A percentile compares a stretch with the other conserved stretches of the same genome.
These are phyloP conservation scores for Naso thynnoides DNA, from an alignment of 2,797 vertebrate genomes.

Conservation along the genomic window DNA sequence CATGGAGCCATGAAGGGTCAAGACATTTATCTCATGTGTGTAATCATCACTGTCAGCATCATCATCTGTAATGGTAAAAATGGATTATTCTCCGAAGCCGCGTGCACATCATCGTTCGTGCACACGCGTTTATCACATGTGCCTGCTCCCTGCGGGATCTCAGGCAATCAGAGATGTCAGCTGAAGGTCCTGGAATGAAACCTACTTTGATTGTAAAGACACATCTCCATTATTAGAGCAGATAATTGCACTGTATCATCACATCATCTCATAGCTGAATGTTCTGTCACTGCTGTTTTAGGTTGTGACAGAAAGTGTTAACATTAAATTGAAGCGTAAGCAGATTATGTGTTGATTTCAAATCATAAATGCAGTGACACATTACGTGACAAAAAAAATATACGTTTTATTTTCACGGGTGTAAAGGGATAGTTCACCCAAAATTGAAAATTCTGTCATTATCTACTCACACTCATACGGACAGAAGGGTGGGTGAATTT, in stretches of 20 bases:
- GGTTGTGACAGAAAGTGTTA: constrained; percentile 24
- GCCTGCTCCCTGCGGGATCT: constrained; percentile 21
- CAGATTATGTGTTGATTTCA: constrained; percentile 11
- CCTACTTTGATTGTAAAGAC: constrained; percentile 53
- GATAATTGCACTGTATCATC: constrained; percentile 60
- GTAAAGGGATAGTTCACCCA: too few species aligned
- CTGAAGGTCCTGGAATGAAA: constrained; percentile 47
- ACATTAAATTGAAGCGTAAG: constrained; percentile 1
- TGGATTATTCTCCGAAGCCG: constrained; percentile 16
- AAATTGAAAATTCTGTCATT: too few species aligned
- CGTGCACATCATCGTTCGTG: background rate
- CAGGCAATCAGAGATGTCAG: constrained; percentile 65
- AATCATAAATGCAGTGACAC: background rate
- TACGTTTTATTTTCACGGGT: background rate
- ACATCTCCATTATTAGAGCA: constrained; percentile 59
- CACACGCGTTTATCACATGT: background rate
- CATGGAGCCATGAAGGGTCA: background rate
- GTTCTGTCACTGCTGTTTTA: constrained; percentile 5
- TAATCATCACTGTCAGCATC: constrained; percentile 27
- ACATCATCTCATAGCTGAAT: constrained; percentile 35
- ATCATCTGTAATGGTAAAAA: constrained; percentile 32
- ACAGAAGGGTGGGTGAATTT: too few species aligned
- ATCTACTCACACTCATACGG: too few species aligned
- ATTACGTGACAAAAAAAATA: background rate
- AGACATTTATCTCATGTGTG: constrained; percentile 26